Base-by-base conservation (phyloP, 2,113 vertebrate species). In the Barbus barbus region DNA sequence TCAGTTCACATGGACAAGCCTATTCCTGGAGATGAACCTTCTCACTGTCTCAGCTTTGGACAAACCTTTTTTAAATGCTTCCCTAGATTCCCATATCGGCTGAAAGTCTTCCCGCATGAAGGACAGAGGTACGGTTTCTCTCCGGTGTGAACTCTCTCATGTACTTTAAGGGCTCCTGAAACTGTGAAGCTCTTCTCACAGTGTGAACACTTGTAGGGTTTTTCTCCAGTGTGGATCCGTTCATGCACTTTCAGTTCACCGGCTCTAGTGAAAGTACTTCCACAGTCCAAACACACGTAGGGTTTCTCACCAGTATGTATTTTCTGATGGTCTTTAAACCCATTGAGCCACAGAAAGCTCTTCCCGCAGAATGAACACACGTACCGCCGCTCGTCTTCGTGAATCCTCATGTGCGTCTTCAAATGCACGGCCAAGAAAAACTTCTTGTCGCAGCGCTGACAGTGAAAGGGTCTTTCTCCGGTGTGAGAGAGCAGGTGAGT, bases 281-380 rank as follows among this genome's bases (percentile, higher is more conserved):
- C 82, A 12, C 82, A 84, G 6, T 53, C 58, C 20, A 26, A 12
- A 4, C 82, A 84, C 44, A 3, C n/a, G 22, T 67, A 78, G 20
- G 83, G 74, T n/a, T 84, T 84, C 33, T 84, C 83, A 0, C 83
- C 83, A 12, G n/a, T 84, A 14, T 84, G 83, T 0, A 33, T 84
- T 20, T 26, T 77, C 22, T 69, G 61, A 22, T 84, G 83, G 44
- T 56, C 61, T 11, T 78, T 84, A 12, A 84, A 67, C 9, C 31
- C 18, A 0, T 65, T 38, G 1, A 51, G 22, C 44, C 24, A 38
- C 16, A 65, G 4, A 31, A 84, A 84, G 4, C 44, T 65, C 60
- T 78, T 84, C 4, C 38, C 61, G 12, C 83, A 84, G 4, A 41
- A 36, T 0, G 60, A 53, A 33, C 83, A 84, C 22, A 20, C 46